These are phyloP conservation scores for Steinernema carpocapsae DNA, from an alignment of 2,888 invertebrate species.

Conservation along the genomic window DNA sequence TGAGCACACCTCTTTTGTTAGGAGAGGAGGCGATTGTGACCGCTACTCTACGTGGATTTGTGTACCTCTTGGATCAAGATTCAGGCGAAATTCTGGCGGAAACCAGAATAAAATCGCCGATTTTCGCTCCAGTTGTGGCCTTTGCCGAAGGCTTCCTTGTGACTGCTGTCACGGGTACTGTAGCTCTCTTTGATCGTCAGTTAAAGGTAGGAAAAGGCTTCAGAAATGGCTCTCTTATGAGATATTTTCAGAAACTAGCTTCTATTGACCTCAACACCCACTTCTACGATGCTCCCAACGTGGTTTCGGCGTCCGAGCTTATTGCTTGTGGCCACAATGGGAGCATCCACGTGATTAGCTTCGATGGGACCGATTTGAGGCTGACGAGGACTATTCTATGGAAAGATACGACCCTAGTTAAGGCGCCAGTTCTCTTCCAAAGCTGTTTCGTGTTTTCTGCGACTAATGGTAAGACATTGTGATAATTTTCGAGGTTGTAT, in stretches of 20 bases:
- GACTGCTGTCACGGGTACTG: slow-evolving; percentile 3
- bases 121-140: neutral
- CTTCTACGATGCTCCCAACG: slow-evolving; percentile 1
- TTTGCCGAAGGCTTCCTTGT: neutral
- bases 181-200: neutral
- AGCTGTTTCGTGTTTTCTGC: neutral
- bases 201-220: neutral
- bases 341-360: neutral
- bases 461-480: neutral
- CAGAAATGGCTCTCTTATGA: neutral
- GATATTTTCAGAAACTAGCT: neutral
- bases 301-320: neutral
- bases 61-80: neutral
- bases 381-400: neutral
- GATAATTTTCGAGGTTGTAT: neutral
- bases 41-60: neutral
- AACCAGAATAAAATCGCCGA: neutral
- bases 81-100: neutral
- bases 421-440: neutral
- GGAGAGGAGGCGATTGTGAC: neutral
- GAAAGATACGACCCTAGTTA: neutral
- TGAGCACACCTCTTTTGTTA: slow-evolving; percentile 1
- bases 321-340: slow-evolving; percentile 5
- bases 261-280: neutral
- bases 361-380: neutral